These are phyloP conservation scores for Passer domesticus DNA, from an alignment of 2,113 vertebrate species.

Conservation along the genomic window DNA sequence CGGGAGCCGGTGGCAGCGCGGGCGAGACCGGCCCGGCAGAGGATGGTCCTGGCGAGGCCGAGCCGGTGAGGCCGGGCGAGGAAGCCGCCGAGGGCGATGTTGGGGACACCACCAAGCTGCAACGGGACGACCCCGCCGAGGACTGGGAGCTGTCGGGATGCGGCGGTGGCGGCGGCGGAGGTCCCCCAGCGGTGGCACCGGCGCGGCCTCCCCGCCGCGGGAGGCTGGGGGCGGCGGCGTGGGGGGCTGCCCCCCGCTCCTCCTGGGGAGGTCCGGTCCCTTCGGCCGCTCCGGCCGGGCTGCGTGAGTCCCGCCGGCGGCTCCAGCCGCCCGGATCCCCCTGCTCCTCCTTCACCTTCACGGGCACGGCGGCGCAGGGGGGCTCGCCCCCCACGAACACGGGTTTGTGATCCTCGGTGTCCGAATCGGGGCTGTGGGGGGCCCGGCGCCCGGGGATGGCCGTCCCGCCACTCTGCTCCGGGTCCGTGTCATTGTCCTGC, in stretches of 20 bases:
- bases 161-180: neutral
- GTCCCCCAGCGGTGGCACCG: slow-evolving; percentile 52
- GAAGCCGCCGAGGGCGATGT: slow-evolving; percentile 90
- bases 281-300: neutral
- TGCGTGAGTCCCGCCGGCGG: slow-evolving; percentile 21
- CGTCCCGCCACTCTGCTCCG: slow-evolving; percentile 74
- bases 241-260: slow-evolving; percentile 60
- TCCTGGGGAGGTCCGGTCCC: slow-evolving; percentile 70
- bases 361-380: slow-evolving; percentile 7
- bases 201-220: slow-evolving; percentile 60
- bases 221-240: slow-evolving; percentile 29
- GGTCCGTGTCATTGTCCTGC: slow-evolving; percentile 89
- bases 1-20: slow-evolving; percentile 74
- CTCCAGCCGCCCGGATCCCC: slow-evolving; percentile 54
- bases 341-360: slow-evolving; percentile 86
- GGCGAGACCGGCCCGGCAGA: slow-evolving; percentile 92
- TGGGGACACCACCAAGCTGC: slow-evolving; percentile 90
- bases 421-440: slow-evolving; percentile 80
- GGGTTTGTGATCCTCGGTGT: slow-evolving; percentile 83
- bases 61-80: slow-evolving; percentile 88
- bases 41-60: slow-evolving; percentile 87
- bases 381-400: slow-evolving; percentile 21
- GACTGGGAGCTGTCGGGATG: slow-evolving; percentile 88
- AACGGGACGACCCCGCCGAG: slow-evolving; percentile 83
- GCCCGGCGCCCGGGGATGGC: slow-evolving; percentile 40